Base-by-base conservation (phyloP, 2,888 invertebrate species). In the Exephanes ischioxanthus region DNA sequence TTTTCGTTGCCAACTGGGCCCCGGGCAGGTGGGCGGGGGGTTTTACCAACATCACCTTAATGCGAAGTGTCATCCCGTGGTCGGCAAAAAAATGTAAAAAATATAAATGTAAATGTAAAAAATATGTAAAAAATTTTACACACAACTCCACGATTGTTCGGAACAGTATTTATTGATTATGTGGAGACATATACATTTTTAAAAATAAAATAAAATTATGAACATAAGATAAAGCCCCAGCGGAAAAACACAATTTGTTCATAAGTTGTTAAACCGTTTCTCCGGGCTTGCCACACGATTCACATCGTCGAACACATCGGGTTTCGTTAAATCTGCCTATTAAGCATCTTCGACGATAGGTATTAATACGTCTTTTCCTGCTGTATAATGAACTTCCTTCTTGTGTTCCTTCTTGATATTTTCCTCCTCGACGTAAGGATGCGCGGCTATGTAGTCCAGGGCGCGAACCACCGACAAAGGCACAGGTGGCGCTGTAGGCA, bases 401-500 rank as follows among this genome's bases (percentile, higher is more conserved):
- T 30, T 14, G 14, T 55, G 53, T 11, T 22, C 3, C n/a, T 4
- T 3, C 16, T 33, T 4, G 7, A 22, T 4, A 6, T 71, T 7
- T 37, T 83, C 53, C 16, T 80, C 53, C 55, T 87, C 88, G 4
- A 78, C 72, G 26, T 82, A 80, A 19, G 89, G 89, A 85, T 90
- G 89, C 7, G 85, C 86, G 14, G 78, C 84, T 5, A 87, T 89
- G 67, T 76, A 89, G 58, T 90, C 88, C 16, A 90, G 87, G 9
- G 87, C 86, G 26, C 88, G 70, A 1, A 66, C 86, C 14, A 89
- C 86, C 14, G 84, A 79, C 55, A 6, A 14, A 0, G 83, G 90
- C 48, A 81, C 55, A 48, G 84, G 88, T 63, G 83, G 90, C 41
- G 77, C 73, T 53, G 79, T 88, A 55, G 87, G 89, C 45, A 89